Evolutionary conservation across 2,113 vertebrate species (phyloP), one percentile per base, ranked within the genome.

Genomic region (Larimichthys crocea): DNA sequence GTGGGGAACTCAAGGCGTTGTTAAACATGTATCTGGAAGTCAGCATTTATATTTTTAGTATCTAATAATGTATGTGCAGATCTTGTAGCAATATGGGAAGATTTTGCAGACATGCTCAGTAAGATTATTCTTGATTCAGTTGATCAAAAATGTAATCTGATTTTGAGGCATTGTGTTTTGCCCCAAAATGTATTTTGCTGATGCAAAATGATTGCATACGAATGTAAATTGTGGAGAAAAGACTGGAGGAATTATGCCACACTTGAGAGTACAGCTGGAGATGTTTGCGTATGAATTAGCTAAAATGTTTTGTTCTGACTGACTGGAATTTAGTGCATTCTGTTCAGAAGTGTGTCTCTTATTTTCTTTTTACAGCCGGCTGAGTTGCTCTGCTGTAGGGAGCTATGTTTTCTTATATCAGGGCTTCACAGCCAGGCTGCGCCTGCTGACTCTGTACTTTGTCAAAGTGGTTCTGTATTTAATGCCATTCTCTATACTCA

Each of bases 371-470:
- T 59, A 73, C 75, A 84, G 74, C 80, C 82, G 80, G 72, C 79
- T 76, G 57, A 64, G 67, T 64, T 55, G 53, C 81, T 82, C 74
- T 85, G 75, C 85, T 86, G 76, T 71, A 72, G 80, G 62, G 67
- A 88, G 82, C 74, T 63, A 68, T 80, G 81, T 80, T 85, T 85
- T 81, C 77, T 74, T 75, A 35, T 83, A 79, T 80, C 72, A 73
- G 65, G 52, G 44, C 68, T 62, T 22, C 53, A 73, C 72, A 64
- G 50, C 68, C 75, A 73, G 62, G 55, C 74, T 44, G 56, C 57
- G 80, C 42, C 46, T 82, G 84, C 82, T 90, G 76, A 91, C 72
- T 75, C 52, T 83, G 77, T 59, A 55, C 80, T 91, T 89, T 91
- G 80, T 88, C 79, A 75, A 63, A 84, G 76, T 81, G 84, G 65